Percentiles rank a stretch among this genome's conserved stretches.
Evolutionary conservation across 2,113 vertebrate genomes (phyloP).

Genomic region (Onychostruthus taczanowskii): DNA sequence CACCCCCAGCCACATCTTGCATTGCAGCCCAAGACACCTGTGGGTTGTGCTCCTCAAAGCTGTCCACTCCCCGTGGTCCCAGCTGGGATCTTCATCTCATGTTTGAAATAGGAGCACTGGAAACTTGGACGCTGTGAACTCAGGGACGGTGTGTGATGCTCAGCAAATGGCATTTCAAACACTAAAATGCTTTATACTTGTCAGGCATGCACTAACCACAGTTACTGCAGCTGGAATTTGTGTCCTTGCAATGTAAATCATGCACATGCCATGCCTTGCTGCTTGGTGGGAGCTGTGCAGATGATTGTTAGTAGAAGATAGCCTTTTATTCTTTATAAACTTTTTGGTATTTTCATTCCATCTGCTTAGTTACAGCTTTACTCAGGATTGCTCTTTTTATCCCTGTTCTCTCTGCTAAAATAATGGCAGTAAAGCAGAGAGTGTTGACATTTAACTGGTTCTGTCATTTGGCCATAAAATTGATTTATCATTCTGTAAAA

Average conservation of each 20-base stretch:
- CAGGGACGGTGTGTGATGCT: accelerated
- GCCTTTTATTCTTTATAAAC: background rate
- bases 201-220: background rate
- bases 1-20: background rate
- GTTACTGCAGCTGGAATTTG: background rate
- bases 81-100: accelerated
- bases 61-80: background rate
- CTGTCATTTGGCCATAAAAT: background rate
- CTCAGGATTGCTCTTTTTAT: background rate
- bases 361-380: conserved; percentile 1
- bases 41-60: background rate
- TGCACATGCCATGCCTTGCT: background rate
- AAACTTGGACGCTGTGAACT: background rate
- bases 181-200: background rate
- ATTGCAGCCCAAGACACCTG: background rate
- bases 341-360: conserved; percentile 2
- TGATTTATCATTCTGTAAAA: background rate
- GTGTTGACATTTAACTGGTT: background rate
- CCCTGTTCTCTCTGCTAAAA: background rate
- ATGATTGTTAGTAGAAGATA: background rate
- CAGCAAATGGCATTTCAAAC: background rate
- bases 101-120: accelerated
- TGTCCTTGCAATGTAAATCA: background rate
- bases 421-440: background rate
- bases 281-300: background rate